Percentiles rank a stretch among this genome's conserved stretches.
Evolutionary conservation across 2,888 invertebrate genomes (phyloP).

Genomic region (Netelia virgata): DNA sequence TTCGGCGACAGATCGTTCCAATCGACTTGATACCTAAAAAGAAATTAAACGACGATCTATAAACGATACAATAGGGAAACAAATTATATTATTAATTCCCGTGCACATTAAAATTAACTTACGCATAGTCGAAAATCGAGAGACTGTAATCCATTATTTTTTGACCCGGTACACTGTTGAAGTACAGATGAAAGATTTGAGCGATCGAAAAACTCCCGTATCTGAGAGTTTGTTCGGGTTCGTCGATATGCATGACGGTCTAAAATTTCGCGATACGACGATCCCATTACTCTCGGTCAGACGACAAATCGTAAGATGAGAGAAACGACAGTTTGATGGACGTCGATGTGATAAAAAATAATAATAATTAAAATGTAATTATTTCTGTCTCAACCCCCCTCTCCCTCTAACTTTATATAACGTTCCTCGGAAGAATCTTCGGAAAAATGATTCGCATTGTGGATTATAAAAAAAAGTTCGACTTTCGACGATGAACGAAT

Average conservation of each 20-base stretch:
- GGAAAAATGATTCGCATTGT: no score
- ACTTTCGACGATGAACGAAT: no score
- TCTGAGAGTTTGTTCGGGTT: conserved; percentile 40
- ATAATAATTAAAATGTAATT: no score
- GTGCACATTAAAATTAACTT: not conserved
- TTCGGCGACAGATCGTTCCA: conserved; percentile 45
- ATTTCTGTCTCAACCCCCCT: no score
- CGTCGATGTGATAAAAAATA: no score
- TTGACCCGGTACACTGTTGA: conserved; percentile 23
- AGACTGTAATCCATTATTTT: conserved; percentile 23
- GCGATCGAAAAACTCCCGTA: conserved; percentile 25
- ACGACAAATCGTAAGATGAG: no score
- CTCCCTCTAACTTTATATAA: no score
- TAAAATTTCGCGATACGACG: conserved; percentile 19
- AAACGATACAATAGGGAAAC: not conserved
- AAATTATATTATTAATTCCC: not conserved
- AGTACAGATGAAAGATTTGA: conserved; percentile 45
- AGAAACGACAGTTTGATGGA: no score
- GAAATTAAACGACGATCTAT: not conserved
- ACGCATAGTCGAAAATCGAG: conserved; percentile 11
- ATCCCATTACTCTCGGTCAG: not conserved
- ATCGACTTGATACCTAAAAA: conserved; percentile 14
- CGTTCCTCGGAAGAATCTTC: no score
- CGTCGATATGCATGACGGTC: conserved; percentile 47
- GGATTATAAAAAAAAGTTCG: no score